phyloP scores from a whole-genome alignment of 2,113 vertebrate genomes.

The Boleophthalmus pectinirostris region DNA sequence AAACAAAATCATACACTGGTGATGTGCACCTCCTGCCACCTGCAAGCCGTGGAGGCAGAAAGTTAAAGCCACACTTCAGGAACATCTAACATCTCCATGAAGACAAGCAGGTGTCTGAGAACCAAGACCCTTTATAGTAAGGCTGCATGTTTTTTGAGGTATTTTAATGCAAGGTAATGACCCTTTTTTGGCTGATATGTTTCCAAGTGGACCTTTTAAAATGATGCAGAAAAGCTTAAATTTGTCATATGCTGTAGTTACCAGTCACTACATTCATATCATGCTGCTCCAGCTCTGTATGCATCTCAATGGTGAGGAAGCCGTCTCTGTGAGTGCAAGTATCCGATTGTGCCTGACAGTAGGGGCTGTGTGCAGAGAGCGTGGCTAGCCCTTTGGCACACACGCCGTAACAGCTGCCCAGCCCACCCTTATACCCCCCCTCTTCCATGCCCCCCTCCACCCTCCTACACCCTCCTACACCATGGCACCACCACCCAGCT shows the following conservation, averaged over 20 bases:
- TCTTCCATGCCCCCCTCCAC: constrained; percentile 17
- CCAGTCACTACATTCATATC: not conserved
- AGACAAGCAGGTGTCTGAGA: not conserved
- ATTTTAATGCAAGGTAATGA: no score
- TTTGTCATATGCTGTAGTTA: not conserved
- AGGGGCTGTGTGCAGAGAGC: constrained; percentile 13
- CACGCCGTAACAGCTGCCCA: constrained; percentile 66
- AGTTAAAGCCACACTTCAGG: no score
- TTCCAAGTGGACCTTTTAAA: not conserved
- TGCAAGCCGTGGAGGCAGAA: no score
- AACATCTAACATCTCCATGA: no score
- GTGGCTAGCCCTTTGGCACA: constrained; percentile 56
- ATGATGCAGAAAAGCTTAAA: no score
- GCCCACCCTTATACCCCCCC: constrained; percentile 33
- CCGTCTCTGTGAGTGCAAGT: not conserved
- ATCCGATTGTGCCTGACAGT: constrained; percentile 18
- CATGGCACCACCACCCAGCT: constrained; percentile 22
- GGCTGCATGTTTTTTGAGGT: not conserved
- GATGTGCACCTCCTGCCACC: no score
- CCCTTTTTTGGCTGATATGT: not conserved
- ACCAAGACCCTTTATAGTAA: not conserved
- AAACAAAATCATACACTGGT: no score
- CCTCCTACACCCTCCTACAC: no score
- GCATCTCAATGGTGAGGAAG: not conserved
- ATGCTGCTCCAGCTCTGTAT: not conserved